Conservation (phyloP, 1,140 invertebrate species). For the Papilio dardanus region DNA sequence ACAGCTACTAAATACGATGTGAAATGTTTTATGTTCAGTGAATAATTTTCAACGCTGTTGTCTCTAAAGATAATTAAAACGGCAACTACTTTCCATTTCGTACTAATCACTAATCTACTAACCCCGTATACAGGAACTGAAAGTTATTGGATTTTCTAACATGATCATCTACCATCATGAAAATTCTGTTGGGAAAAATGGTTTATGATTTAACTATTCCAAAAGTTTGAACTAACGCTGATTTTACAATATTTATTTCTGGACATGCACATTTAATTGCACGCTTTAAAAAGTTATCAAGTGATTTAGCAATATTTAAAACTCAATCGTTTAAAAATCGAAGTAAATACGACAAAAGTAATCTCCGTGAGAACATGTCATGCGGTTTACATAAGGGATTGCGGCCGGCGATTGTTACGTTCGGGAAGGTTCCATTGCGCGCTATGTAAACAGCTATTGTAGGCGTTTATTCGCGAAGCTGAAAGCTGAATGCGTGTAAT, state of each 20-base stretch:
- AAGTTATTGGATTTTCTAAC: not conserved
- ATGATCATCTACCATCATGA: not conserved
- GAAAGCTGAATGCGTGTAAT: constrained; percentile 20
- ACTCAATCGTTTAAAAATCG: not conserved
- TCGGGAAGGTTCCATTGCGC: constrained; percentile 45
- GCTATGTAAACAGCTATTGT: constrained; percentile 23
- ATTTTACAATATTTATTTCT: not conserved
- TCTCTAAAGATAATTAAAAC: not conserved
- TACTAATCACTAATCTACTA: not conserved
- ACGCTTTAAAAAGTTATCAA: not conserved
- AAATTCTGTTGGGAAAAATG: not conserved
- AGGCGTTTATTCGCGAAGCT: constrained; percentile 23
- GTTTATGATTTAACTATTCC: not conserved
- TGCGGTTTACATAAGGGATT: constrained; percentile 55
- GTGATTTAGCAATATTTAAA: not conserved
- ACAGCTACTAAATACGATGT: not conserved
- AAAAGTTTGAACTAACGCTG: not conserved
- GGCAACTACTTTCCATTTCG: not conserved
- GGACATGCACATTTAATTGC: not conserved
- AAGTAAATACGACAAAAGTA: constrained; percentile 41
- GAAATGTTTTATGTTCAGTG: constrained; percentile 10
- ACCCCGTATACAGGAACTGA: not conserved
- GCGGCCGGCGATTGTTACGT: constrained; percentile 44
- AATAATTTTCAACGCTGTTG: not conserved
- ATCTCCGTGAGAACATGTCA: constrained; percentile 68